Percentiles rank a stretch among this genome's conserved stretches.
These are phyloP conservation scores for Hemitrygon akajei DNA, from an alignment of 2,797 vertebrate genomes.

Conservation along the genomic window DNA sequence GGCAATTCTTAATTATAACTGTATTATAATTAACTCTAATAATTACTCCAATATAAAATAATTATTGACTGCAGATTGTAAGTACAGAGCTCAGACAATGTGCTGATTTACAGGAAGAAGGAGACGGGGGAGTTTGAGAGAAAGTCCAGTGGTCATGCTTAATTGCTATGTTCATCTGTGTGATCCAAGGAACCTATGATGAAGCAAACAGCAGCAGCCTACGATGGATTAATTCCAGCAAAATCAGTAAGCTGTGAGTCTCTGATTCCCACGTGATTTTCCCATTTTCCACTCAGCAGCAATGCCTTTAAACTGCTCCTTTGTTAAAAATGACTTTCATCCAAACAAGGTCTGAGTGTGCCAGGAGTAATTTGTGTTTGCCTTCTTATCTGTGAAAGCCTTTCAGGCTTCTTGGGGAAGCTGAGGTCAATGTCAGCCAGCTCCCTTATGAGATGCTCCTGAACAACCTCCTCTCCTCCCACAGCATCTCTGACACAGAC, in stretches of 20 bases:
- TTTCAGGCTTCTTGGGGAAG: not conserved
- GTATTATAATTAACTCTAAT: not conserved
- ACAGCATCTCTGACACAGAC: not conserved
- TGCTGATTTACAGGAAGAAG: not conserved
- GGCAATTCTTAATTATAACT: slow-evolving; percentile 8
- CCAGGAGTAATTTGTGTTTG: not conserved
- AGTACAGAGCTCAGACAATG: not conserved
- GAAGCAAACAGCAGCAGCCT: not conserved
- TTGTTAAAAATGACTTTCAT: not conserved
- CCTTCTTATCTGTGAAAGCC: not conserved
- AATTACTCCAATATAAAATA: not conserved
- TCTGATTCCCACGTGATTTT: slow-evolving; percentile 2
- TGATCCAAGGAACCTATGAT: not conserved
- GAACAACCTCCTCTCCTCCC: not conserved
- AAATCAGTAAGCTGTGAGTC: not conserved
- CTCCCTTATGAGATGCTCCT: not conserved
- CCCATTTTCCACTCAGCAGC: not conserved
- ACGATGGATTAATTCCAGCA: not conserved
- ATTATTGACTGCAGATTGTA: not conserved
- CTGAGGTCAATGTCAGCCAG: not conserved
- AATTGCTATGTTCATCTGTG: not conserved
- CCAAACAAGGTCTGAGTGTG: not conserved
- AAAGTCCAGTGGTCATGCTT: not conserved
- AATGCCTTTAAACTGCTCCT: not conserved
- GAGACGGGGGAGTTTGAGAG: not conserved